These are phyloP conservation scores for Acanthurus tractus DNA, from an alignment of 2,797 vertebrate species.

Conservation along the genomic window DNA sequence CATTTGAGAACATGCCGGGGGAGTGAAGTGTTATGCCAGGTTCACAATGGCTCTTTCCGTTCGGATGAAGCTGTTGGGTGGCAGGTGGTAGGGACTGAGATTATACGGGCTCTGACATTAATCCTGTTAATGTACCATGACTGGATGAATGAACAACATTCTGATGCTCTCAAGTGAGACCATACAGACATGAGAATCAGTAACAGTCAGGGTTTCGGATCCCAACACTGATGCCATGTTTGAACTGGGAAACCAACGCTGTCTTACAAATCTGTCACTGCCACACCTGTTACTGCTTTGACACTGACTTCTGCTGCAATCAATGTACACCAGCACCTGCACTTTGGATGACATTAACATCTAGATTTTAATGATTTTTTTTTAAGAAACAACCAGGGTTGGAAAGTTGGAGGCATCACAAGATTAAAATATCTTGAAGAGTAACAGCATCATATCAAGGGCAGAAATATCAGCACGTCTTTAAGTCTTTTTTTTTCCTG, in stretches of 20 bases:
- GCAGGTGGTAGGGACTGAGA: constrained; percentile 52
- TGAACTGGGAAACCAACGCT: constrained; percentile 21
- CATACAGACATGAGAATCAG: constrained; percentile 29
- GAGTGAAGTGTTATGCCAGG: constrained; percentile 47
- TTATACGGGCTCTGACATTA: constrained; percentile 63
- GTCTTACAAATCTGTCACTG: constrained; percentile 10
- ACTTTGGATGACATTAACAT: neutral
- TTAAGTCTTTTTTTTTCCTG: constrained; percentile 39
- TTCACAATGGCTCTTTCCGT: constrained; percentile 47
- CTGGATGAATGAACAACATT: constrained; percentile 61
- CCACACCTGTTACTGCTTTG: neutral
- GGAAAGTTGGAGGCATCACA: neutral
- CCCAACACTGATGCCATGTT: constrained; percentile 35
- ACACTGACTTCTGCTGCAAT: neutral
- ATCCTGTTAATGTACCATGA: constrained; percentile 64
- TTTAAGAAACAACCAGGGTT: neutral
- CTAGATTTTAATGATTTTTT: constrained; percentile 1
- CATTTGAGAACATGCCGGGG: constrained; percentile 36
- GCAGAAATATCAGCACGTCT: neutral
- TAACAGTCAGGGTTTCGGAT: constrained; percentile 42
- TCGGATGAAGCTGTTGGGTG: constrained; percentile 51
- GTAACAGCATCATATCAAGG: neutral
- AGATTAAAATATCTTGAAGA: neutral
- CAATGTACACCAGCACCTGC: neutral
- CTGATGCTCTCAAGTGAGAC: constrained; percentile 33